Evolutionary conservation across 2,797 vertebrate species (phyloP), one percentile per base, ranked within the genome.

Genomic region (Aselliscus stoliczkanus): DNA sequence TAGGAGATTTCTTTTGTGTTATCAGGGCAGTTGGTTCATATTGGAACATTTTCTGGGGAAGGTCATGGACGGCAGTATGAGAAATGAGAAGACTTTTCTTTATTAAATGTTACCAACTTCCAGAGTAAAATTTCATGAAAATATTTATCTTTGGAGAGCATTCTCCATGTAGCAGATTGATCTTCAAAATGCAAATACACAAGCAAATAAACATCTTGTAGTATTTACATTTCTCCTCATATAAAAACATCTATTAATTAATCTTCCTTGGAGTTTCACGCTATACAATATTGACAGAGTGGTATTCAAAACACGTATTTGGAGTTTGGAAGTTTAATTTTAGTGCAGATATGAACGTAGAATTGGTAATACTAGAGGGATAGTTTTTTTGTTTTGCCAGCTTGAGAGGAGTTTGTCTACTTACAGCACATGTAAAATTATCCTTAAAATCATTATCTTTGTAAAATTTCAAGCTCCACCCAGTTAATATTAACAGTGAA

Each of bases 1-100:
- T 98, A 95, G 73, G 96, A 98, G 96, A 94, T 89, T 98, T 97
- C 58, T 95, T 90, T 97, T 97, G 89, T 97, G 86, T 98, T 98
- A 97, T 97, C 97, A 97, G 95, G 98, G 96, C 85, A 98, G 94
- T 94, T 95, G 64, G 82, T 95, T 97, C 92, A 81, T 69, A 93
- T 65, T 94, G 95, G 86, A 97, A 95, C 1, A 0, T 95, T 98
- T 98, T 98, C 97, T 91, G 85, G 83, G 97, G 98, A 98, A 98
- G 97, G 98, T 98, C 97, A 76, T 72, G 76, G 93, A 85, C 95
- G 96, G 37, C 86, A 96, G 90, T 97, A 93, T 84, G 76, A 94
- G 34, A 92, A 84, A 94, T 81, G 52, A 77, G 62, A 95, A 90
- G 34, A 86, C 4, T 92, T 95, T 97, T 95, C 97, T 93, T 92